Evolutionary conservation across 1,140 invertebrate species (phyloP).

Genomic region (Euura saliciscinereae): DNA sequence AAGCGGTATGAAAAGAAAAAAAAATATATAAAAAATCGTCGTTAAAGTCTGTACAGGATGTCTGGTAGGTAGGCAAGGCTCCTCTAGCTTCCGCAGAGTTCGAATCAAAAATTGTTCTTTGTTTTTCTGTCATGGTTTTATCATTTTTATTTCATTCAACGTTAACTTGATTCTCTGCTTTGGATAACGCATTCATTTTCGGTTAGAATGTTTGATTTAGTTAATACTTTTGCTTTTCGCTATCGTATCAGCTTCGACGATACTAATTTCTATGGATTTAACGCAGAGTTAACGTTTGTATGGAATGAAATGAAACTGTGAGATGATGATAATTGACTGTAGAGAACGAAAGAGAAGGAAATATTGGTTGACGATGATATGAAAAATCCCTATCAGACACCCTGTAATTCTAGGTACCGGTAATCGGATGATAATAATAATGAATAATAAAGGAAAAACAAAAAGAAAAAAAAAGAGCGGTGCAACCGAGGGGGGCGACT

Average conservation of each 20-base stretch:
- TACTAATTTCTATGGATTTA: not conserved
- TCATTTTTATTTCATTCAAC: conserved; percentile 2
- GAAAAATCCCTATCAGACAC: conserved; percentile 34
- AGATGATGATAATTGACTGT: not conserved
- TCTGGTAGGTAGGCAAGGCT: conserved; percentile 24
- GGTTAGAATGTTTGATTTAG: too few relatives aligned
- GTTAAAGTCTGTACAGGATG: conserved; percentile 26
- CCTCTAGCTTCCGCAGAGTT: not conserved
- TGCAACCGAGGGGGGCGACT: conserved; percentile 49
- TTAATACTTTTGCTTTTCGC: not conserved
- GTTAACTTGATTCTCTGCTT: not conserved
- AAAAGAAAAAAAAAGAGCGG: conserved; percentile 20
- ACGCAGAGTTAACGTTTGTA: not conserved
- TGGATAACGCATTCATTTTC: too few relatives aligned
- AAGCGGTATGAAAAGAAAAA: conserved; percentile 46
- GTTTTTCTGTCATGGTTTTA: not conserved
- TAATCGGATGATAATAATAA: conserved; percentile 28
- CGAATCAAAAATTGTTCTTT: not conserved
- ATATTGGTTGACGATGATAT: not conserved
- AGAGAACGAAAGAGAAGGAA: too few relatives aligned
- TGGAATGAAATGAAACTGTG: not conserved
- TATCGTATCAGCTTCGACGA: not conserved
- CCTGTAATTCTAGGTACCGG: conserved; percentile 32
- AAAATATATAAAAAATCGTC: not conserved
- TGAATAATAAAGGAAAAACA: not conserved